phyloP scores from a whole-genome alignment of 2,113 vertebrate genomes.

The Fulica atra region DNA sequence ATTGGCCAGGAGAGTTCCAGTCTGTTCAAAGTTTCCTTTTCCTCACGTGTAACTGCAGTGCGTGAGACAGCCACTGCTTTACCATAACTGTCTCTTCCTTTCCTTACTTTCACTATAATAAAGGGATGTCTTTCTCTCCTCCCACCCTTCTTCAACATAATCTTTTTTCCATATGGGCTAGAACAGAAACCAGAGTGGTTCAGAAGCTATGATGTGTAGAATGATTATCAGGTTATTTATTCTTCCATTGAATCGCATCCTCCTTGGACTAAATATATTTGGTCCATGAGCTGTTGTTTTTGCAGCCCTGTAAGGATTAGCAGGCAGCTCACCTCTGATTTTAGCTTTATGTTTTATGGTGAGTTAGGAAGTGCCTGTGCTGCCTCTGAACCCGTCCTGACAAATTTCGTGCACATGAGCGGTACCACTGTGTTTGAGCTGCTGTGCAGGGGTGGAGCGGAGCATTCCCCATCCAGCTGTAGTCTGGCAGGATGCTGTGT shows the following conservation, averaged over 20 bases:
- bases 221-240: background rate
- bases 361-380: background rate
- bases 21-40: background rate
- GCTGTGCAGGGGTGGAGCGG: background rate
- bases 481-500: background rate
- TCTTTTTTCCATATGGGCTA: fast-evolving
- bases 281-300: fast-evolving
- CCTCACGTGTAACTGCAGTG: background rate
- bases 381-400: background rate
- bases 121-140: background rate
- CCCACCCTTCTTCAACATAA: background rate
- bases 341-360: background rate
- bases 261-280: no score
- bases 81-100: background rate
- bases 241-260: background rate
- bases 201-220: background rate
- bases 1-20: background rate
- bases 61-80: background rate
- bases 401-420: background rate
- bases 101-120: background rate
- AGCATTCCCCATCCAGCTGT: background rate
- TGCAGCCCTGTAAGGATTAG: background rate
- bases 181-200: background rate
- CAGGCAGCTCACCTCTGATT: background rate
- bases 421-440: no score